Evolutionary conservation across 2,797 vertebrate genomes (phyloP).

Genomic region (Limosa lapponica): DNA sequence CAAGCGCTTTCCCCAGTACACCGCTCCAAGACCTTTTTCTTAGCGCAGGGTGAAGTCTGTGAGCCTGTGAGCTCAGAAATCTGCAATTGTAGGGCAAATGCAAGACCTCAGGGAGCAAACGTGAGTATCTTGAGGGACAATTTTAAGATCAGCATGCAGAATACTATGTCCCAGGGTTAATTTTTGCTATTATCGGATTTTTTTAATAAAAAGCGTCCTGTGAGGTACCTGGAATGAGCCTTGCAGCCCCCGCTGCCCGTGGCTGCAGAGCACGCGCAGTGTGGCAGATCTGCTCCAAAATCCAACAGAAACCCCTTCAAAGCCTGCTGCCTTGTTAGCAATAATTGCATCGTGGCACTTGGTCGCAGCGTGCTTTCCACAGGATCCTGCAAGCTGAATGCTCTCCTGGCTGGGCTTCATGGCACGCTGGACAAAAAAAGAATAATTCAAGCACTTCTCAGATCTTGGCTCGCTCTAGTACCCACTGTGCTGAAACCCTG

Average conservation of each 20-base stretch:
- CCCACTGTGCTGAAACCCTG: neutral
- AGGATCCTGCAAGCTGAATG: neutral
- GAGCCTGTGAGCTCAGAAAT: neutral
- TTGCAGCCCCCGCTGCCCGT: neutral
- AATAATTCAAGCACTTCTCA: neutral
- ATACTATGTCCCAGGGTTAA: neutral
- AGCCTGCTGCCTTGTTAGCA: neutral
- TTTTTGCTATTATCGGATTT: neutral
- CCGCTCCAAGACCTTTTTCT: rapidly evolving
- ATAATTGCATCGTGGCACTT: neutral
- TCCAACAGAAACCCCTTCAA: neutral
- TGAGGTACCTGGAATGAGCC: neutral
- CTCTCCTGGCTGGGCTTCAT: neutral
- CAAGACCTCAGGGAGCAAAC: neutral
- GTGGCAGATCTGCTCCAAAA: neutral
- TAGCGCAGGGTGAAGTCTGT: neutral
- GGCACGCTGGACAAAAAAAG: neutral
- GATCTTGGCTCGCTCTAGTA: neutral
- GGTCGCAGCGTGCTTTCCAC: neutral
- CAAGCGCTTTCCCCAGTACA: rapidly evolving
- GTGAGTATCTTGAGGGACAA: neutral
- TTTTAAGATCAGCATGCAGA: neutral
- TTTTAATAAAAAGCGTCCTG: neutral
- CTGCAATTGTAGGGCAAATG: neutral
- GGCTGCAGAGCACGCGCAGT: rapidly evolving